phyloP scores from a whole-genome alignment of 2,797 vertebrate species.

The Danio jaintianensis region DNA sequence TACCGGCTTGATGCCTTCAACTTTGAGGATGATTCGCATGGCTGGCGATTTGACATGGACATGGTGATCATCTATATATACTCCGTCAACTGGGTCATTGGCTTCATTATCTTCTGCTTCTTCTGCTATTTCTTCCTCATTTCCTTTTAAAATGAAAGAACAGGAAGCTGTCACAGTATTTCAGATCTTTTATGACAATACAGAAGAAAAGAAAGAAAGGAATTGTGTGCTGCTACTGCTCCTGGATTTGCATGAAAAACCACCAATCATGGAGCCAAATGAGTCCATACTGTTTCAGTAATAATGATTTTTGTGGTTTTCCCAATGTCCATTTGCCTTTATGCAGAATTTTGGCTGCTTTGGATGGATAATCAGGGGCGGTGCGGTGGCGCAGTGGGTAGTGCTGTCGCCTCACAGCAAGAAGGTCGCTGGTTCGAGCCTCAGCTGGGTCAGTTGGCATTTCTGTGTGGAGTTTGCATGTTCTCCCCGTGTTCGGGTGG shows the following conservation, averaged over 20 bases:
- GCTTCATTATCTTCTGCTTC: constrained; percentile 91
- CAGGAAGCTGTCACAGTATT: not conserved
- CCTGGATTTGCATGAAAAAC: not conserved
- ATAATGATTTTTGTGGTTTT: not conserved
- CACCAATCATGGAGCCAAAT: not conserved
- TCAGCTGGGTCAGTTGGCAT: too few relatives aligned
- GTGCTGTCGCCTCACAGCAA: too few relatives aligned
- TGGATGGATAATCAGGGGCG: constrained; percentile 2
- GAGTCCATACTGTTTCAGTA: not conserved
- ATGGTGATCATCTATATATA: constrained; percentile 96
- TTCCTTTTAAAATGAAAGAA: constrained; percentile 66
- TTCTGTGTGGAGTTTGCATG: too few relatives aligned
- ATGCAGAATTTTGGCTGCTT: not conserved
- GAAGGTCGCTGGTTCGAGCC: too few relatives aligned
- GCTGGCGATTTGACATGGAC: constrained; percentile 94
- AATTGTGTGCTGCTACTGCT: not conserved
- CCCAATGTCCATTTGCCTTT: constrained; percentile 19
- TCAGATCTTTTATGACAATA: not conserved
- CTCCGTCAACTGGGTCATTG: constrained; percentile 95
- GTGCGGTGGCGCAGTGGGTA: too few relatives aligned
- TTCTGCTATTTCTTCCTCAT: constrained; percentile 94
- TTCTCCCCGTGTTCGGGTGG: too few relatives aligned
- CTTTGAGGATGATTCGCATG: constrained; percentile 84
- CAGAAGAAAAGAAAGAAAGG: constrained; percentile 12
- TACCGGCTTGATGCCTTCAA: constrained; percentile 87